Conservation (phyloP, 2,888 invertebrate genomes). For the Agelastica alni region DNA sequence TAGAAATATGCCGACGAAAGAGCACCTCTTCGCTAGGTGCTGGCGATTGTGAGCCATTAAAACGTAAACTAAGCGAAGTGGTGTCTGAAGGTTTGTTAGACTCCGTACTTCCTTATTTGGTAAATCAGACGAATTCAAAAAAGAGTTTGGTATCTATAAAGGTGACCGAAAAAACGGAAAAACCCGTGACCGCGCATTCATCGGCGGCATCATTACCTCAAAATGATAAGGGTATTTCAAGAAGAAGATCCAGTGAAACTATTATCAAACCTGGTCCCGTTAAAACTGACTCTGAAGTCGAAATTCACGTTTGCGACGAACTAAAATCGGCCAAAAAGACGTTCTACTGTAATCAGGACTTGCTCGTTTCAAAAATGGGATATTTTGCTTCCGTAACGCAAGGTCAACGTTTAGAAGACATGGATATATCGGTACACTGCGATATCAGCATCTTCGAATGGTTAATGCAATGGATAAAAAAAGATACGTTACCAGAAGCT, state of each 20-base stretch:
- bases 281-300: slow-evolving; percentile 72
- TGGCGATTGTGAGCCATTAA: slow-evolving; percentile 42
- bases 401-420: slow-evolving; percentile 55
- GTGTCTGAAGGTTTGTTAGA: slow-evolving; percentile 82
- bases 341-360: slow-evolving; percentile 84
- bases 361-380: slow-evolving; percentile 90
- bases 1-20: slow-evolving; percentile 17
- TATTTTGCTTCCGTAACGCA: slow-evolving; percentile 91
- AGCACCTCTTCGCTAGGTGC: slow-evolving; percentile 20
- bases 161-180: slow-evolving; percentile 14
- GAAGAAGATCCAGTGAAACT: slow-evolving; percentile 42
- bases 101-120: slow-evolving; percentile 78
- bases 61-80: slow-evolving; percentile 59
- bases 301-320: slow-evolving; percentile 95
- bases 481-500: slow-evolving; percentile 67
- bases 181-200: slow-evolving; percentile 1
- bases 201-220: slow-evolving; percentile 11
- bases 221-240: slow-evolving; percentile 30
- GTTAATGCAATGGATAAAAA: slow-evolving; percentile 95
- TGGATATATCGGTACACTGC: slow-evolving; percentile 95
- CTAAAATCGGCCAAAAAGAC: slow-evolving; percentile 87
- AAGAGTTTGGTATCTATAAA: slow-evolving; percentile 45
- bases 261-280: slow-evolving; percentile 49
- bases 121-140: slow-evolving; percentile 48
- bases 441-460: slow-evolving; percentile 96